Evolutionary conservation across 2,113 vertebrate species (phyloP).

Genomic region (Antennarius striatus): DNA sequence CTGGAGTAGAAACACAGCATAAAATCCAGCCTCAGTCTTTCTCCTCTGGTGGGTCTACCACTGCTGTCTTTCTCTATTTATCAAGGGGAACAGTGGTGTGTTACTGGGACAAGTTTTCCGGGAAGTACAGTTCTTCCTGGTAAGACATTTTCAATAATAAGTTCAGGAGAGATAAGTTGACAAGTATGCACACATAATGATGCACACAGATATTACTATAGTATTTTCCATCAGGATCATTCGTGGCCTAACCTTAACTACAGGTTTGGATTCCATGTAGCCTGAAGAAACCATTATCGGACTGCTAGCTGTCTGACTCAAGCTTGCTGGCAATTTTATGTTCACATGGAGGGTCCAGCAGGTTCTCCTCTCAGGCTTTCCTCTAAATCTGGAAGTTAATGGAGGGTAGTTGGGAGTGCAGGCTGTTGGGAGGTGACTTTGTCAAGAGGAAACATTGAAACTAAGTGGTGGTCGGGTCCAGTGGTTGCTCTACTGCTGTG

Average conservation of each 20-base stretch:
- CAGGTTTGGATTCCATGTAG: conserved; percentile 22
- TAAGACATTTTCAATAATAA: conserved; percentile 32
- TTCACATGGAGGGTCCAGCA: not conserved
- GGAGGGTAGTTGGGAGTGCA: too few relatives aligned
- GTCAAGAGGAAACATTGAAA: conserved; percentile 18
- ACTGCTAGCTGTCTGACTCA: conserved; percentile 7
- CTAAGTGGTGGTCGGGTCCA: conserved; percentile 20
- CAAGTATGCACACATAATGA: not conserved
- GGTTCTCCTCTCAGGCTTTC: conserved; percentile 21
- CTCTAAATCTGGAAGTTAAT: conserved; percentile 8
- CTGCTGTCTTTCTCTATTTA: conserved; percentile 31
- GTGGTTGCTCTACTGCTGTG: conserved; percentile 8
- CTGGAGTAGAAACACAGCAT: conserved; percentile 18
- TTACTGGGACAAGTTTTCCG: conserved; percentile 26
- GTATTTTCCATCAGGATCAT: conserved; percentile 20
- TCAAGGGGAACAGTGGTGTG: conserved; percentile 12
- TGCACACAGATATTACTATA: conserved; percentile 10
- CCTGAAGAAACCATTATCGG: conserved; percentile 34
- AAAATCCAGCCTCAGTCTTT: conserved; percentile 19
- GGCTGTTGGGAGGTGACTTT: not conserved
- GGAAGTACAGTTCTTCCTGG: conserved; percentile 37
- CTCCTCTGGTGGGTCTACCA: conserved; percentile 17
- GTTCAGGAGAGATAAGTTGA: conserved; percentile 11
- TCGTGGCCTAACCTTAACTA: conserved; percentile 4
- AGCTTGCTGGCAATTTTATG: conserved; percentile 17